Evolutionary conservation across 2,888 invertebrate genomes (phyloP).

Genomic region (Incurvaria masculella): DNA sequence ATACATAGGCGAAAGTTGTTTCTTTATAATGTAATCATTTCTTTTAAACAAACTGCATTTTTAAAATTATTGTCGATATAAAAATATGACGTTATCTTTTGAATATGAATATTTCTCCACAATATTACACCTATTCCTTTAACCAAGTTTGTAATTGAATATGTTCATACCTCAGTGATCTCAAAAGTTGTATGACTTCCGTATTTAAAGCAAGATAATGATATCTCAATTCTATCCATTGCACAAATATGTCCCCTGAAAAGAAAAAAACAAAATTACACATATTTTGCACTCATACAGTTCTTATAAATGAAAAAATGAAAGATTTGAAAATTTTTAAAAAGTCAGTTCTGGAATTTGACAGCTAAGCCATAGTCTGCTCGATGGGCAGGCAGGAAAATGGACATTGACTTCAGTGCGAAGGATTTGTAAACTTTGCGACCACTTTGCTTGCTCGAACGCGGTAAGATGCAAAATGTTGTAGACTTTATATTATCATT

Average conservation of each 20-base stretch:
- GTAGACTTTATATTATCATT: no score
- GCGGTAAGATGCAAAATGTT: no score
- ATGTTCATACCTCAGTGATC: constrained; percentile 57
- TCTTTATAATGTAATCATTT: no score
- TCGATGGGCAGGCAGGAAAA: no score
- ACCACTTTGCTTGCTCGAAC: no score
- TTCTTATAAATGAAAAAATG: constrained; percentile 11
- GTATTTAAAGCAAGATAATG: constrained; percentile 67
- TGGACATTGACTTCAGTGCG: no score
- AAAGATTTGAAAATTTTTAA: constrained; percentile 12
- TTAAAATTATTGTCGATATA: not conserved
- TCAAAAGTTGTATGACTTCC: constrained; percentile 67
- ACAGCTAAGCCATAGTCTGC: no score
- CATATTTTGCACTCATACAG: constrained; percentile 8
- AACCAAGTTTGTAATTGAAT: constrained; percentile 17
- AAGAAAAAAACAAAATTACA: constrained; percentile 19
- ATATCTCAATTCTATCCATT: constrained; percentile 79
- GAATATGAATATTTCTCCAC: constrained; percentile 44
- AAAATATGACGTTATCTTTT: no score
- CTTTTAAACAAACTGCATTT: not conserved
- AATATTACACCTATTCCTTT: constrained; percentile 24
- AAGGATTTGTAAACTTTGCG: no score
- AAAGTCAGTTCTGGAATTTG: constrained; percentile 12
- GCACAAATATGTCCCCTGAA: constrained; percentile 67
- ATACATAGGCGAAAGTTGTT: no score